Conservation (phyloP, 1,140 invertebrate genomes). For the Drosophila sucinea region DNA sequence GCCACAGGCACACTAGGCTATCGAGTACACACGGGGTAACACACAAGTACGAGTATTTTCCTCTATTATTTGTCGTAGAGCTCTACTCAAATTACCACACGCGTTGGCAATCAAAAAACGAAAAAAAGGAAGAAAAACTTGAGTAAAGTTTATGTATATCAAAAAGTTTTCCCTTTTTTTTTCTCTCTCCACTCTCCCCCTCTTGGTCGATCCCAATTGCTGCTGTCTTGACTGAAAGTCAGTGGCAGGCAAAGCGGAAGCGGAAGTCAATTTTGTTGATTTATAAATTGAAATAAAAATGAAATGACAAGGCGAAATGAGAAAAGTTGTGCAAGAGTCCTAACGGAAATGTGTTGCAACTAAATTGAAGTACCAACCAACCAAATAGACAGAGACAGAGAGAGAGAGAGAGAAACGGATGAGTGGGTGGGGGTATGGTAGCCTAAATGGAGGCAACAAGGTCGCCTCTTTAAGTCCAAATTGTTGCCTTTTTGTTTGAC, state of each 20-base stretch:
- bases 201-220: background rate
- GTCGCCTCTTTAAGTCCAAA: constrained; percentile 68
- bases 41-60: background rate
- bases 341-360: constrained; percentile 72
- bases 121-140: constrained; percentile 1
- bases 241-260: constrained; percentile 56
- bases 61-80: constrained; percentile 12
- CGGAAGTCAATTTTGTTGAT: constrained; percentile 67
- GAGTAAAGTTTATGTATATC: constrained; percentile 26
- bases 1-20: no score
- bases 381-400: constrained; percentile 11
- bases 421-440: constrained; percentile 1
- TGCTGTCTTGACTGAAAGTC: constrained; percentile 35
- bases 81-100: constrained; percentile 14
- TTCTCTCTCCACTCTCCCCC: background rate
- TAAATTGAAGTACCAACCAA: constrained; percentile 54
- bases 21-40: background rate
- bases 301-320: constrained; percentile 55
- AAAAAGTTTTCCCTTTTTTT: constrained; percentile 30
- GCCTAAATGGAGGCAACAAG: constrained; percentile 29
- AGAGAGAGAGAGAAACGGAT: background rate
- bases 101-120: constrained; percentile 24
- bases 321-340: constrained; percentile 57
- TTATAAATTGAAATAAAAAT: constrained; percentile 71
- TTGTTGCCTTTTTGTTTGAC: constrained; percentile 72